Conservation (phyloP, 2,113 vertebrate species). For the Indicator indicator region DNA sequence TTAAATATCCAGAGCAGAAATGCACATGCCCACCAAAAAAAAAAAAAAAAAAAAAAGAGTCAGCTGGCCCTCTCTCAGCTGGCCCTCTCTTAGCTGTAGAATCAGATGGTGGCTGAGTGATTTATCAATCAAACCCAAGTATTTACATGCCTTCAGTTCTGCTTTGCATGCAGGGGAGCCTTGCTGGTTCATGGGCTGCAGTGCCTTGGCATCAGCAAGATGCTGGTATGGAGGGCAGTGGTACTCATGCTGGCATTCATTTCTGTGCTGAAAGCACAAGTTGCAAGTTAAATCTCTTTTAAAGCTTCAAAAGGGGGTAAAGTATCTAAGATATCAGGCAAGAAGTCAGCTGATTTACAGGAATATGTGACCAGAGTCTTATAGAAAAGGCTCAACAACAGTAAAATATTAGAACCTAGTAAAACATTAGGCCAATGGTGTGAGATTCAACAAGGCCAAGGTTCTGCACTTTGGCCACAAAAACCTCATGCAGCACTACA, state of each 20-base stretch:
- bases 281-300: constrained; percentile 54
- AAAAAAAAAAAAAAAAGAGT: not conserved
- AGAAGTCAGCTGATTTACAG: not conserved
- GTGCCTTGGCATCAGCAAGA: constrained; percentile 48
- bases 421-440: too few relatives aligned
- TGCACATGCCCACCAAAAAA: not conserved
- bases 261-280: constrained; percentile 39
- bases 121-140: constrained; percentile 50
- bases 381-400: not conserved
- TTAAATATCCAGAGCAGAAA: not conserved
- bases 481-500: too few relatives aligned
- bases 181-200: constrained; percentile 34
- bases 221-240: constrained; percentile 52
- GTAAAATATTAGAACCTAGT: not conserved
- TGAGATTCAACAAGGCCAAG: too few relatives aligned
- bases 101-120: constrained; percentile 20
- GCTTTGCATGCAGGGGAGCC: constrained; percentile 57
- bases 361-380: not conserved
- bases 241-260: constrained; percentile 59
- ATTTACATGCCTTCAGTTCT: constrained; percentile 43
- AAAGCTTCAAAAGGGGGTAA: constrained; percentile 40
- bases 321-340: not conserved
- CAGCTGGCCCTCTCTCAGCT: not conserved
- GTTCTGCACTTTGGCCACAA: too few relatives aligned
- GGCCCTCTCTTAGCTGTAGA: not conserved